Evolutionary conservation across 2,113 vertebrate genomes (phyloP).

Genomic region (Lonchura striata): DNA sequence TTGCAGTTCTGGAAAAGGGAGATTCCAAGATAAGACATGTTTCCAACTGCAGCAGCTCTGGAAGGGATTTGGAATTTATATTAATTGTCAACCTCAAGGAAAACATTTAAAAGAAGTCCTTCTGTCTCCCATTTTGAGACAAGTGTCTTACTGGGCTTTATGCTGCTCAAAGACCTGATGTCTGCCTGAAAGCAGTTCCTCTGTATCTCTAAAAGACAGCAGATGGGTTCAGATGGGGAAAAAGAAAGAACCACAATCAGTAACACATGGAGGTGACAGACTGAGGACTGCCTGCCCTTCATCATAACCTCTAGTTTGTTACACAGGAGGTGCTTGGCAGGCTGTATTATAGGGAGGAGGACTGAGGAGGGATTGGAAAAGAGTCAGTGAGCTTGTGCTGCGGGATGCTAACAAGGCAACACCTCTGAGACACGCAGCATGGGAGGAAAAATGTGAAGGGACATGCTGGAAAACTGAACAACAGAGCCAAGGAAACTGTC

Average conservation of each 20-base stretch:
- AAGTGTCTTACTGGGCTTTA: not conserved
- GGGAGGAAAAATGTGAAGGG: not conserved
- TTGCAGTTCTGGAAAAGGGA: constrained; percentile 3
- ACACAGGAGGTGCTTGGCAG: not conserved
- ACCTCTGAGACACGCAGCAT: not conserved
- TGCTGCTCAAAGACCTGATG: not conserved
- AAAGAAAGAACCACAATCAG: not conserved
- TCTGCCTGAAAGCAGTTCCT: not conserved
- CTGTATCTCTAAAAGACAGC: not conserved
- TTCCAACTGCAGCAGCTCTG: constrained; percentile 2
- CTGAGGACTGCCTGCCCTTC: not conserved
- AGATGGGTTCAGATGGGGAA: not conserved
- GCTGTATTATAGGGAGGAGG: not conserved
- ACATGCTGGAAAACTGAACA: not conserved
- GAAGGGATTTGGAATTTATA: not conserved
- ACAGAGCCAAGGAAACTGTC: not conserved
- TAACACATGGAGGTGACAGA: constrained; percentile 26
- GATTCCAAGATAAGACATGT: constrained; percentile 11
- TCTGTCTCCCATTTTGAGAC: not conserved
- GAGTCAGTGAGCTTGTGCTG: not conserved
- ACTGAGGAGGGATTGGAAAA: not conserved
- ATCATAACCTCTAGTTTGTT: not conserved
- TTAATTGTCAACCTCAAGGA: constrained; percentile 10
- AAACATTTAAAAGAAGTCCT: not conserved
- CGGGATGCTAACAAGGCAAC: not conserved